Conservation (phyloP, 2,113 vertebrate genomes). For the Carettochelys insculpta region DNA sequence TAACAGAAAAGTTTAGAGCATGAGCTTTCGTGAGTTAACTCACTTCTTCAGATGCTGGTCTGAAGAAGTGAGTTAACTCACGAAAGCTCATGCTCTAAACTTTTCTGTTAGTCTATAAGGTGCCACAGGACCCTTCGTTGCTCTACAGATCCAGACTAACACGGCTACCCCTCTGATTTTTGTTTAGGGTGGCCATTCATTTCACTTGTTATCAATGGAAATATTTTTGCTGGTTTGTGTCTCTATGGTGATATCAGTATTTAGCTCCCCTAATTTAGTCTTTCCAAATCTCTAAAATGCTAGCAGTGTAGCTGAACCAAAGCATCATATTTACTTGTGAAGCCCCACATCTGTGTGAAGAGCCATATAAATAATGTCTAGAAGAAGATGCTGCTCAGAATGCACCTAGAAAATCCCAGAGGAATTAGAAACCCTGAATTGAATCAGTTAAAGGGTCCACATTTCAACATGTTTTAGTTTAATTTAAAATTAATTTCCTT, state of each 20-base stretch:
- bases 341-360: neutral
- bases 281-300: neutral
- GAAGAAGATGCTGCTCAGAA: neutral
- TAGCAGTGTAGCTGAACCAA: neutral
- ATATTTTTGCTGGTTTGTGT: neutral
- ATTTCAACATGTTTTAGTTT: neutral
- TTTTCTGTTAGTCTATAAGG: too few species aligned
- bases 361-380: neutral
- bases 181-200: too few species aligned
- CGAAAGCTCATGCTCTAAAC: too few species aligned
- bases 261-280: neutral
- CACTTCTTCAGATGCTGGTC: too few species aligned
- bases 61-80: too few species aligned
- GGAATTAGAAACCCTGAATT: neutral
- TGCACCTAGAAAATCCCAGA: too few species aligned
- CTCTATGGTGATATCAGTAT: neutral
- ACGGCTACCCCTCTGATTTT: too few species aligned
- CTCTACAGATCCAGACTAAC: too few species aligned
- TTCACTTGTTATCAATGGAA: neutral
- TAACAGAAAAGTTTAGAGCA: too few species aligned
- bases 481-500: neutral
- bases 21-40: too few species aligned
- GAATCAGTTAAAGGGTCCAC: neutral
- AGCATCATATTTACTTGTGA: neutral
- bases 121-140: too few species aligned